Evolutionary conservation across 2,797 vertebrate species (phyloP), one percentile per base, ranked within the genome.

Genomic region (Argya squamiceps): DNA sequence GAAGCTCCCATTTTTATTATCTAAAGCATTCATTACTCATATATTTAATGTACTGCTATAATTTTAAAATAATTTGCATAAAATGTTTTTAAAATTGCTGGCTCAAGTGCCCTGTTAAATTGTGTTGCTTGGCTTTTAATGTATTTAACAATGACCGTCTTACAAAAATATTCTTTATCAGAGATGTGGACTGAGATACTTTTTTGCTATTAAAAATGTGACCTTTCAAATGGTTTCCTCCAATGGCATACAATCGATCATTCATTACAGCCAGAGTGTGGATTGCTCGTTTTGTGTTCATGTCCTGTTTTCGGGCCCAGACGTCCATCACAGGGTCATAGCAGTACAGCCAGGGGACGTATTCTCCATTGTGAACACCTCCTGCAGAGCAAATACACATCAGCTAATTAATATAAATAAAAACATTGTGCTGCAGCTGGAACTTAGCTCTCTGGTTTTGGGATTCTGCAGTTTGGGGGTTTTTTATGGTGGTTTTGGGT

Each of bases 141-240:
- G 88, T 88, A 94, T 93, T 97, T 98, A 97, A 94, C 88, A 93
- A 89, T 32, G 91, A 95, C 96, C 95, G 84, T 88, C 88, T 92
- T 97, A 97, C 27, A 58, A 96, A 96, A 97, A 97, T 86, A 56
- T 52, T 92, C 88, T 83, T 95, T 93, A 93, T 96, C 81, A 88
- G 96, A 97, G 81, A 89, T 3, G 50, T 67, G 84, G 64, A 94
- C 49, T 49, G 82, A 96, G 96, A 96, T 80, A 81, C 52, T 96
- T 95, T 88, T 95, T 79, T 0, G 13, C 65, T 89, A 83, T 96
- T 97, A 88, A 88, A 93, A 97, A 84, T 92, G 96, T 98, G 98
- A 99, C 99, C 99, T 99, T 99, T 99, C 98, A 99, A 97, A 98
- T 99, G 99, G 98, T 99, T 99, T 97, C 99, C 99, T 96, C 99